phyloP scores from a whole-genome alignment of 2,113 vertebrate genomes.

The Hylia prasina region DNA sequence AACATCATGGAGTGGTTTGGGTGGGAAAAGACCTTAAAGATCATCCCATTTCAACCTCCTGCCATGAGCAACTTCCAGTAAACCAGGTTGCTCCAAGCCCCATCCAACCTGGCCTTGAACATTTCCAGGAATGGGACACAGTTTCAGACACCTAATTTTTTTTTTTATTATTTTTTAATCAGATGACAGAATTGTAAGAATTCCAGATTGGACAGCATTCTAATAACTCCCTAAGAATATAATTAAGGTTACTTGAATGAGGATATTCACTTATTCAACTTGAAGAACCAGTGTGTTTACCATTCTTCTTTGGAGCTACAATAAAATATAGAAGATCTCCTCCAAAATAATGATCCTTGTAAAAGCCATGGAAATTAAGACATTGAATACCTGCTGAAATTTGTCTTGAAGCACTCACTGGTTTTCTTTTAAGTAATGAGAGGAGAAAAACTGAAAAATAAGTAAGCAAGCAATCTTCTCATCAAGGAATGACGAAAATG shows the following conservation, averaged over 20 bases:
- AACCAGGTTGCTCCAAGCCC: neutral
- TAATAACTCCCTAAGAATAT: neutral
- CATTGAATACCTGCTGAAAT: neutral
- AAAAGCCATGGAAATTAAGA: neutral
- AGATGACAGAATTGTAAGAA: neutral
- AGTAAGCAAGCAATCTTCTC: neutral
- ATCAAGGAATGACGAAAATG: constrained; percentile 46
- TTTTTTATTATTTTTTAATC: neutral
- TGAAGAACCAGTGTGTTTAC: neutral
- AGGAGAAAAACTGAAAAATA: neutral
- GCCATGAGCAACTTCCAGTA: neutral
- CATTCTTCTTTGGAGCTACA: neutral
- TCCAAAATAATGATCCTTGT: neutral
- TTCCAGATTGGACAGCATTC: neutral
- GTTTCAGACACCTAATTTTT: neutral
- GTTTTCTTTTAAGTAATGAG: neutral
- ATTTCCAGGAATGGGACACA: rapidly evolving
- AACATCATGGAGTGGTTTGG: neutral
- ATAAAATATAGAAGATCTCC: neutral
- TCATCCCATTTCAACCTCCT: rapidly evolving
- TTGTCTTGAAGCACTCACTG: neutral
- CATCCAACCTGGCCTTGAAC: neutral
- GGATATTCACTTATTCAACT: neutral
- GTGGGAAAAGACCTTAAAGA: neutral
- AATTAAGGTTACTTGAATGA: neutral